These are phyloP conservation scores for Coelopa frigida DNA, from an alignment of 1,140 invertebrate species.

Conservation along the genomic window DNA sequence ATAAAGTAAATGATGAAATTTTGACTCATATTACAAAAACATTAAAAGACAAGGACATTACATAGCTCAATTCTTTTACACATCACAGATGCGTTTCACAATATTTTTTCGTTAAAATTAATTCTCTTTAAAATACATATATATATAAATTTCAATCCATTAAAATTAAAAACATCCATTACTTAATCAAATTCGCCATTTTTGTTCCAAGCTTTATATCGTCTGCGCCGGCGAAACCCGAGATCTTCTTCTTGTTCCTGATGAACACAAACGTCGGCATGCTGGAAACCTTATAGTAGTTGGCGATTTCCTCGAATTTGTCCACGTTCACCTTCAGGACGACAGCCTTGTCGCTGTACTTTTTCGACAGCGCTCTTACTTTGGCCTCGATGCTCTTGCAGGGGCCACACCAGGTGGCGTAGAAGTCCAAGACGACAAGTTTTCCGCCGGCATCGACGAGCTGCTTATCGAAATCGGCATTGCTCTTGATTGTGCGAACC, in stretches of 20 bases:
- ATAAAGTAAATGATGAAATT: not conserved
- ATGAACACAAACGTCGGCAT: conserved; percentile 93
- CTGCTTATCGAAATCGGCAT: conserved; percentile 45
- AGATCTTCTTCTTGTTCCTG: conserved; percentile 53
- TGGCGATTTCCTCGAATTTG: conserved; percentile 72
- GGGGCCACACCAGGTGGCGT: conserved; percentile 75
- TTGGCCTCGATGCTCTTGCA: conserved; percentile 85
- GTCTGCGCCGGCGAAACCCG: conserved; percentile 6
- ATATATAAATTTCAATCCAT: not conserved
- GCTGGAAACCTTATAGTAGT: conserved; percentile 68
- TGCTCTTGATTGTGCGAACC: conserved; percentile 39
- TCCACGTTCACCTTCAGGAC: conserved; percentile 81
- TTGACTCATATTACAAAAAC: no score
- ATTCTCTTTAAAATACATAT: not conserved
- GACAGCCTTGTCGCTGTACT: conserved; percentile 43
- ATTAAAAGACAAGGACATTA: no score
- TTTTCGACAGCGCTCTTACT: conserved; percentile 56
- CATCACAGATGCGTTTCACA: conserved; percentile 12
- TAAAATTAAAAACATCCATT: not conserved
- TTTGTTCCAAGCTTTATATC: conserved; percentile 4
- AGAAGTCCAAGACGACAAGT: conserved; percentile 84
- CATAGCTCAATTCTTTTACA: not conserved
- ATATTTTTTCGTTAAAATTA: conserved; percentile 4
- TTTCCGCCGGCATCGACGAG: conserved; percentile 67
- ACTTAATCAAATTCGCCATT: conserved; percentile 5